Evolutionary conservation across 53 echinoderm and acorn worm genomes (phyloP).

Genomic region (Zoroaster sp.): DNA sequence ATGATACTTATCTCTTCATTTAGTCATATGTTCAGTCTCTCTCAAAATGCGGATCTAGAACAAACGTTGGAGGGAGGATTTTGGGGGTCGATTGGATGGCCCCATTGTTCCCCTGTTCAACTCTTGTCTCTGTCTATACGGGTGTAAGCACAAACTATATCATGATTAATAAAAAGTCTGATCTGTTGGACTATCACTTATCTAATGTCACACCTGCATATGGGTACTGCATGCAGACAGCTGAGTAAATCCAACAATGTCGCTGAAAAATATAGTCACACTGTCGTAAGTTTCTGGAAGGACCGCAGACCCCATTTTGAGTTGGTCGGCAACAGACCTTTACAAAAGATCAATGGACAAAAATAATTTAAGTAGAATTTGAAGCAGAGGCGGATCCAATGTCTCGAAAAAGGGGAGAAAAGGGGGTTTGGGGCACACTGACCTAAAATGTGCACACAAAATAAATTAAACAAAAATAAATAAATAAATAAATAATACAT

Average conservation of each 20-base stretch:
- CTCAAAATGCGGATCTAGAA: too few species aligned
- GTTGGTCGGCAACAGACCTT: constrained; percentile 82
- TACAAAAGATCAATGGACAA: background rate
- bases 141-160: background rate
- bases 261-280: constrained; percentile 88
- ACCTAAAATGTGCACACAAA: too few species aligned
- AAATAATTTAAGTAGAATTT: background rate
- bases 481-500: too few species aligned
- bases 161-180: background rate
- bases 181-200: too few species aligned
- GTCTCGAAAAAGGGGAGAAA: background rate
- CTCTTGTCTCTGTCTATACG: too few species aligned
- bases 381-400: too few species aligned
- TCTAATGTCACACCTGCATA: constrained; percentile 88
- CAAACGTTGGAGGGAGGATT: too few species aligned
- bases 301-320: constrained; percentile 66
- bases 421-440: background rate
- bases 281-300: constrained; percentile 78
- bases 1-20: too few species aligned
- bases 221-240: constrained; percentile 80
- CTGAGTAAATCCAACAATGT: constrained; percentile 81
- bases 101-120: too few species aligned
- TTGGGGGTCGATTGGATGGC: too few species aligned
- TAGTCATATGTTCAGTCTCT: too few species aligned
- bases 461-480: too few species aligned